A percentile compares a stretch with the other conserved stretches of the same genome.
These are phyloP conservation scores for Lasius fuliginosus DNA, from an alignment of 2,888 invertebrate species.

Conservation along the genomic window DNA sequence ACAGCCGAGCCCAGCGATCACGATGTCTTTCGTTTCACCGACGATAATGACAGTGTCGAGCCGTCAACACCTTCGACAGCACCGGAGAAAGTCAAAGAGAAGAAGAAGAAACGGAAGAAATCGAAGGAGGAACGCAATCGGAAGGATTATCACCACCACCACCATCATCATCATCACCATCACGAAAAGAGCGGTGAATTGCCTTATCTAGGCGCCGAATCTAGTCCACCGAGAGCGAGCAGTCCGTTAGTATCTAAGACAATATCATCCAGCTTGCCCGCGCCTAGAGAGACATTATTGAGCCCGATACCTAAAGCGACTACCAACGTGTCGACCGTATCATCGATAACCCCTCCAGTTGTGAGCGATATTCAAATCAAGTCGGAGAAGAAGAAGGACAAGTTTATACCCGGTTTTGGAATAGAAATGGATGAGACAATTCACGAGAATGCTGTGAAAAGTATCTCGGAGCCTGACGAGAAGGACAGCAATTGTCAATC, in stretches of 20 bases:
- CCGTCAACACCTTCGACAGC: conserved; percentile 84
- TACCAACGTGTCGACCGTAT: conserved; percentile 62
- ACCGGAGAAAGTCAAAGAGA: conserved; percentile 89
- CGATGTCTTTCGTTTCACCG: conserved; percentile 89
- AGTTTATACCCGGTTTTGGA: conserved; percentile 90
- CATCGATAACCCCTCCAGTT: conserved; percentile 69
- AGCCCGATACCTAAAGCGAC: conserved; percentile 87
- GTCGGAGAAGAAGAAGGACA: conserved; percentile 88
- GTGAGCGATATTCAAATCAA: conserved; percentile 75
- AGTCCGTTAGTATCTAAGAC: conserved; percentile 82
- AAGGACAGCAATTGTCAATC: conserved; percentile 81
- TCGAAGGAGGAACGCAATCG: conserved; percentile 93
- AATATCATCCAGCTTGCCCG: conserved; percentile 81
- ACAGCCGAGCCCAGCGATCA: conserved; percentile 87
- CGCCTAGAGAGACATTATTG: conserved; percentile 81
- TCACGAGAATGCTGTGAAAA: conserved; percentile 94
- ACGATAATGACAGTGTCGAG: conserved; percentile 88
- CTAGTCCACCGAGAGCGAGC: conserved; percentile 88
- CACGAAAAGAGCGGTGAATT: conserved; percentile 80
- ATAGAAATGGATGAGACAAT: conserved; percentile 90
- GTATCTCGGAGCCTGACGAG: conserved; percentile 89
- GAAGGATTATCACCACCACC: conserved; percentile 90
- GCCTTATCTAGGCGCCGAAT: conserved; percentile 87
- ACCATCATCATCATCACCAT: conserved; percentile 87
- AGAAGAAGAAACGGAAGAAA: conserved; percentile 95